Evolutionary conservation across 1,140 invertebrate genomes (phyloP).

Genomic region (Portunus trituberculatus): DNA sequence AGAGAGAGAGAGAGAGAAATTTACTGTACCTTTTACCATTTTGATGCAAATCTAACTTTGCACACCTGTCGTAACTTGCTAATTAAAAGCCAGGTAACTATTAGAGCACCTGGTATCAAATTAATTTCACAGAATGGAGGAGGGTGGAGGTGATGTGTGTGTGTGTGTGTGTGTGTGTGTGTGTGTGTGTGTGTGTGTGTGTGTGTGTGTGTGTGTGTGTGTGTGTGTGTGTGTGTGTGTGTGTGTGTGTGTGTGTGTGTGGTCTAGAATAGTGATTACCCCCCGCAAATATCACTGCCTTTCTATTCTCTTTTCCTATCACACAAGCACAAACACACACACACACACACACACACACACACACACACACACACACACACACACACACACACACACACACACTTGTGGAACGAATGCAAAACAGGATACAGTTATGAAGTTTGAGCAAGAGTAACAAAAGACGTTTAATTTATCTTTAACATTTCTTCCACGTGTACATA

Average conservation of each 20-base stretch:
- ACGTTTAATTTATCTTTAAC: no score
- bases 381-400: constrained; percentile 40
- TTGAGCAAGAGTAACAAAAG: no score
- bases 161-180: neutral
- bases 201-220: constrained; percentile 2
- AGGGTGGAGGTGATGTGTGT: neutral
- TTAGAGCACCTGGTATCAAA: neutral
- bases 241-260: neutral
- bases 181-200: neutral
- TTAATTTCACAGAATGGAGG: neutral
- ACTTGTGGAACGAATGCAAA: neutral
- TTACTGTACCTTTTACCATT: neutral
- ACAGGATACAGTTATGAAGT: no score
- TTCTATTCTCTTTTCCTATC: neutral
- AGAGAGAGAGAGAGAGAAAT: neutral
- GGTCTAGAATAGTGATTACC: neutral
- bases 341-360: constrained; percentile 42
- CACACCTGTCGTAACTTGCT: neutral
- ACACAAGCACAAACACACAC: constrained; percentile 6
- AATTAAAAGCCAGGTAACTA: neutral
- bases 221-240: constrained; percentile 3
- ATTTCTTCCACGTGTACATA: no score
- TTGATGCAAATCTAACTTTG: neutral
- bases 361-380: constrained; percentile 42
- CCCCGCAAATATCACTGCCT: neutral